These are phyloP conservation scores for Nasonia giraulti DNA, from an alignment of 1,140 invertebrate genomes.

Conservation along the genomic window DNA sequence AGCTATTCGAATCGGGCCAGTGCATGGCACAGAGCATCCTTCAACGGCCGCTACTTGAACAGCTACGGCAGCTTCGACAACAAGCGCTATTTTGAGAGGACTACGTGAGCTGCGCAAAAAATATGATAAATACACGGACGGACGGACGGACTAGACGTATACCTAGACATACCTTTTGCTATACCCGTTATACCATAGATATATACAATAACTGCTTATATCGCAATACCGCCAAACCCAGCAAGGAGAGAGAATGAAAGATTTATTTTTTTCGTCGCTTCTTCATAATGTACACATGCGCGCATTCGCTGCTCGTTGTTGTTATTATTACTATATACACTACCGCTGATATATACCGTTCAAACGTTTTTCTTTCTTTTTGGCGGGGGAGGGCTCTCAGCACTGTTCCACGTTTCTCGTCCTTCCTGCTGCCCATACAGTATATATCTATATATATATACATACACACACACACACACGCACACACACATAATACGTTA, in stretches of 20 bases:
- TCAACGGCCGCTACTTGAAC: slow-evolving; percentile 73
- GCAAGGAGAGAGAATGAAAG: slow-evolving; percentile 24
- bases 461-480: no score
- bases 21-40: slow-evolving; percentile 75
- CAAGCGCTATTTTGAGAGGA: slow-evolving; percentile 67
- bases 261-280: slow-evolving; percentile 8
- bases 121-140: background rate
- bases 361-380: no score
- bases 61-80: slow-evolving; percentile 77
- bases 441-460: no score
- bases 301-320: background rate
- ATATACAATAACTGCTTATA: no score
- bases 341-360: no score
- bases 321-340: background rate
- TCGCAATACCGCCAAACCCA: background rate
- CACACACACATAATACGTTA: background rate
- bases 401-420: no score
- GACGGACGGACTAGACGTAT: background rate
- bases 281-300: background rate
- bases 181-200: background rate
- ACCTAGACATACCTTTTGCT: background rate
- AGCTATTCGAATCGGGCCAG: slow-evolving; percentile 84
- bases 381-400: no score
- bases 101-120: slow-evolving; percentile 61
- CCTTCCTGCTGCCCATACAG: no score